These are phyloP conservation scores for Raja brachyura DNA, from an alignment of 2,113 vertebrate species.

Conservation along the genomic window DNA sequence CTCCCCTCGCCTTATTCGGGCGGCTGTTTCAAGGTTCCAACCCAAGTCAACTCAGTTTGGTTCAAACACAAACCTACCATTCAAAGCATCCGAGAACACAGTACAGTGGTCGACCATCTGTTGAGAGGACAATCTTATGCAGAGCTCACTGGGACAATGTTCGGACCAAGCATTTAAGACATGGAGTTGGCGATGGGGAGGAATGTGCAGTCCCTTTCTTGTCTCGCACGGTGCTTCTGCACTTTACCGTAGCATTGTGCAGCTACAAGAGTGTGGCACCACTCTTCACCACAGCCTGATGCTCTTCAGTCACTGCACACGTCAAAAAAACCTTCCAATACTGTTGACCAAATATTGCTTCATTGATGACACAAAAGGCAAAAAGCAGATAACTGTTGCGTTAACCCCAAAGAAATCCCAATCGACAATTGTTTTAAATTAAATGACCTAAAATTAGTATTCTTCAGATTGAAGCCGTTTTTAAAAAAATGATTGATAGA, in stretches of 20 bases:
- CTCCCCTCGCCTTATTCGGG: background rate
- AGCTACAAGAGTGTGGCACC: background rate
- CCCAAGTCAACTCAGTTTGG: background rate
- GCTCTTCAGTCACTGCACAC: background rate
- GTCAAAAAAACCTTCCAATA: background rate
- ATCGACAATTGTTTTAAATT: background rate
- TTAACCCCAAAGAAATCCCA: slow-evolving; percentile 5
- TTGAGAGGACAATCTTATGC: background rate
- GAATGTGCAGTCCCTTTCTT: background rate
- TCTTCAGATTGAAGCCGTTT: slow-evolving; percentile 2
- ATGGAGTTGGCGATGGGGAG: background rate
- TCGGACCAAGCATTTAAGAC: background rate
- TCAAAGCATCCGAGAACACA: background rate
- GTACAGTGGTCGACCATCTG: background rate
- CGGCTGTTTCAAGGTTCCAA: background rate
- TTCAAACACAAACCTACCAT: background rate
- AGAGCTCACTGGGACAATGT: background rate
- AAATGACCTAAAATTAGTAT: background rate
- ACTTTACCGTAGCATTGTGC: background rate
- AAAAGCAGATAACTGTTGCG: background rate
- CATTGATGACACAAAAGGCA: background rate
- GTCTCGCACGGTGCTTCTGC: background rate
- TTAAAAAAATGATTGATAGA: background rate
- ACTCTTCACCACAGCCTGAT: background rate
- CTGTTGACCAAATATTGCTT: background rate